Conservation (phyloP, 2,113 vertebrate genomes). For the Tapirus terrestris region DNA sequence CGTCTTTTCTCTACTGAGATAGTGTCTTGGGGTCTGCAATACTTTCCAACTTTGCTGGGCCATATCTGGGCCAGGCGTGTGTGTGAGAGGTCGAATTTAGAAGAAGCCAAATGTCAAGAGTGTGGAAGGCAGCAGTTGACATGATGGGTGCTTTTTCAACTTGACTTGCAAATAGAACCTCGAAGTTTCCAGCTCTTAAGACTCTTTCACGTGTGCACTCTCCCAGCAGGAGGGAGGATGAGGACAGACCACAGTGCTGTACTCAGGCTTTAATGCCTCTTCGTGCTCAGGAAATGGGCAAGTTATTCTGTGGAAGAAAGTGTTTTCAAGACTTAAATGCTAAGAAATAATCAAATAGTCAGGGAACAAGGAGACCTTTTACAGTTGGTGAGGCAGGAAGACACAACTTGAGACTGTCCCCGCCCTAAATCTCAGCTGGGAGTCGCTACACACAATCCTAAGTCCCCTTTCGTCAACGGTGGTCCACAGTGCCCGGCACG, state of each 20-base stretch:
- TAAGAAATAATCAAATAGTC: not conserved
- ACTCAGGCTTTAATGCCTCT: not conserved
- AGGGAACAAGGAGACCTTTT: not conserved
- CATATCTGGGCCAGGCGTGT: not conserved
- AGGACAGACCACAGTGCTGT: not conserved
- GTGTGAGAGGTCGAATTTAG: not conserved
- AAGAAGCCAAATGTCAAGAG: not conserved
- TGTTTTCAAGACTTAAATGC: not conserved
- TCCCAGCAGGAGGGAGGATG: not conserved
- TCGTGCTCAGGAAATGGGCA: not conserved
- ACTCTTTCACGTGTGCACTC: not conserved
- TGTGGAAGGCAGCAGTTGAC: rapidly evolving
- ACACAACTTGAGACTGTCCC: not conserved
- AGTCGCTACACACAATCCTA: not conserved
- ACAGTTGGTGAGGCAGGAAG: not conserved
- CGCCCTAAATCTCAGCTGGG: not conserved
- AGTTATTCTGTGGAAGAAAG: not conserved
- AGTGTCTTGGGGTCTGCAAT: not conserved
- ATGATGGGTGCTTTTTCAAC: not conserved
- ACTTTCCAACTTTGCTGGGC: not conserved
- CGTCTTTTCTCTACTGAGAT: not conserved
- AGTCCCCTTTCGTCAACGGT: too few relatives aligned
- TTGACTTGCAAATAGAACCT: slow-evolving; percentile 13
- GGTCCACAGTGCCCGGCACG: rapidly evolving
- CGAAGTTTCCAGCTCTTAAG: not conserved